phyloP scores from a whole-genome alignment of 1,140 invertebrate genomes.

The Conus ventricosus region DNA sequence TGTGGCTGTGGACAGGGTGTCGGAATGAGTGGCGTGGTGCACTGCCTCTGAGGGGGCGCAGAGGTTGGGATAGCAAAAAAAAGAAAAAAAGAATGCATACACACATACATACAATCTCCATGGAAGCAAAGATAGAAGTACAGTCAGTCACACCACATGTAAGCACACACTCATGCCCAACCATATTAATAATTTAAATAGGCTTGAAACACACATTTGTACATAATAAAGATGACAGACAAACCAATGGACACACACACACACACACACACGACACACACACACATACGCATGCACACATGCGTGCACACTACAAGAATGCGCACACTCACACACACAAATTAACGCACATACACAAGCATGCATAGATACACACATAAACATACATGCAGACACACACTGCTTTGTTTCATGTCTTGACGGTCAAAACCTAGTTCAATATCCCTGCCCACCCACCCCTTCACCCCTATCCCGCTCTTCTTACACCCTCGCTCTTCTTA shows the following conservation, averaged over 20 bases:
- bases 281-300: conserved; percentile 5
- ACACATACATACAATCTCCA: too few species aligned
- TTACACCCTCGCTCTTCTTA: background rate
- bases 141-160: background rate
- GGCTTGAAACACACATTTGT: background rate
- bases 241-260: background rate
- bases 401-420: background rate
- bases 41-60: too few species aligned
- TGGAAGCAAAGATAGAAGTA: too few species aligned
- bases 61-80: too few species aligned
- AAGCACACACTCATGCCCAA: background rate
- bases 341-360: background rate
- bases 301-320: background rate
- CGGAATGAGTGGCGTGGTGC: too few species aligned
- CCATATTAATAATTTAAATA: background rate
- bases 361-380: background rate
- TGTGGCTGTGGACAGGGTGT: too few species aligned
- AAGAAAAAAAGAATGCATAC: too few species aligned
- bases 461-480: background rate
- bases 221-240: background rate
- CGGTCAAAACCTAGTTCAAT: background rate
- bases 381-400: background rate
- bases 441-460: background rate
- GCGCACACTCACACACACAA: background rate
- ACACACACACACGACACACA: background rate